Evolutionary conservation across 1,140 invertebrate species (phyloP).

Genomic region (Listronotus oregonensis): DNA sequence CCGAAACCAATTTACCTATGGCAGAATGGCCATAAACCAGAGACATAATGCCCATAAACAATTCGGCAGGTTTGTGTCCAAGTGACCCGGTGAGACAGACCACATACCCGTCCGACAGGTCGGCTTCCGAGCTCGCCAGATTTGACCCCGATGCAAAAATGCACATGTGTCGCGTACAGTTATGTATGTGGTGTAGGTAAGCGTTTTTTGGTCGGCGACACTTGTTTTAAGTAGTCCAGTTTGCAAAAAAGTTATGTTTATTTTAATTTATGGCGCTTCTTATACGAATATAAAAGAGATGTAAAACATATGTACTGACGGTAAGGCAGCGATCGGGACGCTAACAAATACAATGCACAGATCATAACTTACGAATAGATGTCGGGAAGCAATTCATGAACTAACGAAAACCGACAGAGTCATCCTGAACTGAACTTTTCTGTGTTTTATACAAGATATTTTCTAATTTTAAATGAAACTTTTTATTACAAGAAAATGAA

Average conservation of each 20-base stretch:
- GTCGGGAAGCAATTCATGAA: too few species aligned
- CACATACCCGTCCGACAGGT: constrained; percentile 16
- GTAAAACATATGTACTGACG: too few species aligned
- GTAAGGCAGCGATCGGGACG: too few species aligned
- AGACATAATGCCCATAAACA: constrained; percentile 26
- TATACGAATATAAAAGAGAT: too few species aligned
- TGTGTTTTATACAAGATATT: too few species aligned
- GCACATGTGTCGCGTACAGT: constrained; percentile 14
- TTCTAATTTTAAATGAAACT: too few species aligned
- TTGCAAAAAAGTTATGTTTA: neutral
- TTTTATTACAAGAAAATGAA: too few species aligned
- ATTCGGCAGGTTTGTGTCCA: constrained; percentile 31
- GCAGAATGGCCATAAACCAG: constrained; percentile 19
- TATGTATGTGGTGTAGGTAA: constrained; percentile 26
- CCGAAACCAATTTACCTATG: constrained; percentile 23
- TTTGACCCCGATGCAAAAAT: constrained; percentile 33
- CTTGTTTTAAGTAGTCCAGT: constrained; percentile 25
- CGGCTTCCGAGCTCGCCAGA: constrained; percentile 17
- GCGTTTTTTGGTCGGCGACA: constrained; percentile 5
- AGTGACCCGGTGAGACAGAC: constrained; percentile 22
- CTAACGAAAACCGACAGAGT: too few species aligned
- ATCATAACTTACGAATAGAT: too few species aligned
- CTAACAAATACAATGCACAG: too few species aligned
- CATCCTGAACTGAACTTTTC: too few species aligned
- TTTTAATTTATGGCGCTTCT: too few species aligned